A percentile compares a stretch with the other conserved stretches of the same genome.
Evolutionary conservation across 2,888 invertebrate genomes (phyloP).

Genomic region (Exephanes ischioxanthus): DNA sequence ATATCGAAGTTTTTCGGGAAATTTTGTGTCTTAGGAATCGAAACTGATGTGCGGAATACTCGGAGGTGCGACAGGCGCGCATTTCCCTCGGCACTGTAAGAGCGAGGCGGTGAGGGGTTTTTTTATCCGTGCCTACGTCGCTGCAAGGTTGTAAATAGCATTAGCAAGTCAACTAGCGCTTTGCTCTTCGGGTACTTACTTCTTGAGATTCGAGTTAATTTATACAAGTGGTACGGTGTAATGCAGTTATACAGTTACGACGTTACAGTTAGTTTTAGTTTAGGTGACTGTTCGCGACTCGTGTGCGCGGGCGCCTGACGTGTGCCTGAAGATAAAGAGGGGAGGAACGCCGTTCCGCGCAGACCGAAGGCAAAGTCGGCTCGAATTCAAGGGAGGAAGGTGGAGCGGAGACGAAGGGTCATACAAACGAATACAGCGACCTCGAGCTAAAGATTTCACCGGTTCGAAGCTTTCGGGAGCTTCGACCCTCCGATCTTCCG

Average conservation of each 20-base stretch:
- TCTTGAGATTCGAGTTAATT: constrained; percentile 84
- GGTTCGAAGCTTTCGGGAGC: constrained; percentile 14
- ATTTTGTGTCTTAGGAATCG: neutral
- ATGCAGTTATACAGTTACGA: constrained; percentile 81
- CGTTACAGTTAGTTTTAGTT: constrained; percentile 80
- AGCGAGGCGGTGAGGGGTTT: constrained; percentile 35
- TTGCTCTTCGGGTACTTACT: constrained; percentile 81
- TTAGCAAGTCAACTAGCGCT: constrained; percentile 84
- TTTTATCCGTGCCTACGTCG: constrained; percentile 70
- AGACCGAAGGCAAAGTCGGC: neutral
- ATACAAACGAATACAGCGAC: constrained; percentile 44
- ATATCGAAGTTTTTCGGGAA: neutral
- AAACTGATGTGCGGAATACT: neutral
- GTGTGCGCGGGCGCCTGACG: constrained; percentile 13
- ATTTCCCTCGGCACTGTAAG: neutral
- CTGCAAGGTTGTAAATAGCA: constrained; percentile 80
- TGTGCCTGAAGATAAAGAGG: neutral
- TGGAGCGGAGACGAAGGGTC: neutral
- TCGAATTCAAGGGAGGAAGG: constrained; percentile 14
- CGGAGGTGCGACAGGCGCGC: constrained; percentile 9
- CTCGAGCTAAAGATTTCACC: neutral
- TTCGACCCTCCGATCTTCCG: constrained; percentile 24
- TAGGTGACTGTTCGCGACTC: constrained; percentile 70
- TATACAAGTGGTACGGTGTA: constrained; percentile 82
- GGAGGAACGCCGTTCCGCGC: neutral